Evolutionary conservation across 1,140 invertebrate species (phyloP), one percentile per base, ranked within the genome.

Genomic region (Ostrea denselamellosa): DNA sequence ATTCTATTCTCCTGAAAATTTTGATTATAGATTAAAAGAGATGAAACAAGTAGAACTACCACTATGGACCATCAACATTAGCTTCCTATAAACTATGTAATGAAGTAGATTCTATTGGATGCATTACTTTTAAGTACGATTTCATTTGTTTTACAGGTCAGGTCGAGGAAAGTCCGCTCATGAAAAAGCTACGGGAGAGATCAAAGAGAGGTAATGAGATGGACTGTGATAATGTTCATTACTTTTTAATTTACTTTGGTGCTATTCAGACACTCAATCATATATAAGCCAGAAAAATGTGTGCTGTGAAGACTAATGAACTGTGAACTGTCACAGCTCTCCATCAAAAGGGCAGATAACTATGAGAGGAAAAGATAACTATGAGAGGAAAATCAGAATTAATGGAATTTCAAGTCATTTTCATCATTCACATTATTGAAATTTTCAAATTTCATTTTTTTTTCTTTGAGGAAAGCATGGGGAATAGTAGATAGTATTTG

Each of bases 101-200:
- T 44, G 34, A 44, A 44, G 5, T 44, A 5, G 34, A 5, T 44
- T 5, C 34, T 44, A 44, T 5, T 44, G 5, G 34, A 1, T 44
- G 34, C 34, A 44, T 44, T 44, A 44, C 34, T n/a, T n/a, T 28
- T 77, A 5, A 77, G 22, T 25, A 8, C 28, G 12, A 53, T 53
- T 83, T 85, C 58, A 25, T n/a, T 19, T 17, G n/a, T n/a, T 56
- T 71, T 89, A 9, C 65, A 92, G 91, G 91, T 86, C 91, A 92
- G 52, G 83, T 90, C 17, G 89, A 88, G n/a, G 93, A 93, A n/a
- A 93, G 93, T 82, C 93, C 93, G 17, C 85, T 93, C 25, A 90
- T 92, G 44, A 86, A 87, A 34, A 93, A 91, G 71, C 77, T 93
- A 19, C 87, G 87, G 53, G 83, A 58, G 44, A 19, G 68, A 52